A percentile compares a stretch with the other conserved stretches of the same genome.
These are phyloP conservation scores for Electrona antarctica DNA, from an alignment of 2,113 vertebrate genomes.

Conservation along the genomic window DNA sequence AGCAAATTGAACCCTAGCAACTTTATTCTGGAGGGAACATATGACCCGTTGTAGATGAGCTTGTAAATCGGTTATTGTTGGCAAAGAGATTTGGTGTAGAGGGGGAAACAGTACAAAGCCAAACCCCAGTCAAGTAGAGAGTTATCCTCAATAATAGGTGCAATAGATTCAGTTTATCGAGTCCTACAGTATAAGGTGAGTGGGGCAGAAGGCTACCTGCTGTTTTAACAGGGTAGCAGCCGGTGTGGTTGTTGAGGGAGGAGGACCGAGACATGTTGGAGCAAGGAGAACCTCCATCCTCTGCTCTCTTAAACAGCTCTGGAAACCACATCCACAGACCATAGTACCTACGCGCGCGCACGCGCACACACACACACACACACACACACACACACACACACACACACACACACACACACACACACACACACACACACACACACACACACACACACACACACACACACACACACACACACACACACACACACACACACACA, in stretches of 20 bases:
- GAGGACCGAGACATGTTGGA: slow-evolving; percentile 51
- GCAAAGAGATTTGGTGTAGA: too few species aligned
- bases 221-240: slow-evolving; percentile 74
- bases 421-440: not conserved
- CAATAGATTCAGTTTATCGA: too few species aligned
- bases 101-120: too few species aligned
- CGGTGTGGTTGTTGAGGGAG: slow-evolving; percentile 48
- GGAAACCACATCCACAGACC: slow-evolving; percentile 85
- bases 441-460: not conserved
- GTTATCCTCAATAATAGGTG: too few species aligned
- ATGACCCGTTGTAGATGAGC: too few species aligned
- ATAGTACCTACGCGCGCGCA: slow-evolving; percentile 70
- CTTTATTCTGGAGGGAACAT: too few species aligned
- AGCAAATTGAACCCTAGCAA: too few species aligned
- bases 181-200: too few species aligned
- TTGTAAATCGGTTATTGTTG: too few species aligned
- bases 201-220: slow-evolving; percentile 54
- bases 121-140: too few species aligned
- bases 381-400: not conserved
- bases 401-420: not conserved
- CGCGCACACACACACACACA: not conserved
- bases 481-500: not conserved
- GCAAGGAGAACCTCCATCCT: slow-evolving; percentile 73
- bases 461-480: not conserved
- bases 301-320: slow-evolving; percentile 69